Evolutionary conservation across 1,140 invertebrate genomes (phyloP).

Genomic region (Cherax quadricarinatus): DNA sequence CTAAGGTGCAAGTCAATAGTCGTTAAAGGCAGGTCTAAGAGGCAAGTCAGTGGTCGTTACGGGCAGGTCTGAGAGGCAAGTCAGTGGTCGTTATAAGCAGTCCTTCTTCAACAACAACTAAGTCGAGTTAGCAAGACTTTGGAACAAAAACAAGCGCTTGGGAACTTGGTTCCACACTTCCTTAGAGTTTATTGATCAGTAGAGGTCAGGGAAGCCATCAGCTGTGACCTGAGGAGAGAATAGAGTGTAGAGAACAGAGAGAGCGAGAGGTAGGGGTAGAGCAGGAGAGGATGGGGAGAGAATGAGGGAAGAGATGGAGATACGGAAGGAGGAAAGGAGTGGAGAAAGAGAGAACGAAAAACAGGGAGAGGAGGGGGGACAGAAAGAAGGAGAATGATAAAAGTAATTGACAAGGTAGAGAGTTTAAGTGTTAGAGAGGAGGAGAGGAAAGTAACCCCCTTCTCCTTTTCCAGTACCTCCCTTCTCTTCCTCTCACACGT

Average conservation of each 20-base stretch:
- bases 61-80: no score
- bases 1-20: no score
- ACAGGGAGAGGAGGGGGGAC: background rate
- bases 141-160: background rate
- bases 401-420: background rate
- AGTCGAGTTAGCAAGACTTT: background rate
- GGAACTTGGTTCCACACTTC: background rate
- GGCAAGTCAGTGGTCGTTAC: no score
- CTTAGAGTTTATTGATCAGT: background rate
- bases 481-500: background rate
- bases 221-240: background rate
- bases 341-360: background rate
- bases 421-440: no score
- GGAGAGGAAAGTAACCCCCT: background rate
- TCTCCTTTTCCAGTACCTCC: background rate
- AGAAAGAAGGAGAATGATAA: no score
- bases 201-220: background rate
- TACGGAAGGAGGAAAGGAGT: background rate
- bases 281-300: background rate
- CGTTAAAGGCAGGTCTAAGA: no score
- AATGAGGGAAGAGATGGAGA: background rate
- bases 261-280: background rate
- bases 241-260: conserved; percentile 5
- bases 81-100: no score
- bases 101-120: background rate